Evolutionary conservation across 92 coral and sea anemone species (phyloP).

Genomic region (Parazoanthus atlanticus): DNA sequence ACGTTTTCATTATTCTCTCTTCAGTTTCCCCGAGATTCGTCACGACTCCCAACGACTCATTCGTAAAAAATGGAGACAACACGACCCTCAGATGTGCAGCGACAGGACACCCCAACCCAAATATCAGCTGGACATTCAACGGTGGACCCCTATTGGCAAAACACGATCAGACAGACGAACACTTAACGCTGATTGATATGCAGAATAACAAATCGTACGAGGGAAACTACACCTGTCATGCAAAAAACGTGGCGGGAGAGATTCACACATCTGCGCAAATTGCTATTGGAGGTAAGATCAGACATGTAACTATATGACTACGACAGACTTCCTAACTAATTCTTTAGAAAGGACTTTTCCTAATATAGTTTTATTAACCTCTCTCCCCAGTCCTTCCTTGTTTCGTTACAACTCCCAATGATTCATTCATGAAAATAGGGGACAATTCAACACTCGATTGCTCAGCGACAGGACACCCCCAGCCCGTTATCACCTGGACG

Average conservation of each 20-base stretch:
- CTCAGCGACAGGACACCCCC: background rate
- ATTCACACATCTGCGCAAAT: no score
- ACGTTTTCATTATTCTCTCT: no score
- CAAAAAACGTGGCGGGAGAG: background rate
- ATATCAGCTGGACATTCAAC: background rate
- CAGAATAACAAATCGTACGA: background rate
- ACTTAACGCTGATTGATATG: background rate
- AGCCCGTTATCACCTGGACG: background rate
- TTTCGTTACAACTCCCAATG: no score
- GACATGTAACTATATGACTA: no score
- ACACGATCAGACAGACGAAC: background rate
- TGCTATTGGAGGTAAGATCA: no score
- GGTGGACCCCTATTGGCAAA: background rate
- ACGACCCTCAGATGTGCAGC: background rate
- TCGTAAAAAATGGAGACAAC: background rate
- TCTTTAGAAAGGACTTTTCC: no score
- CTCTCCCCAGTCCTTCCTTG: no score
- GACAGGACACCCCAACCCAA: background rate
- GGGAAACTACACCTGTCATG: constrained; percentile 2
- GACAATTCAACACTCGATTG: background rate
- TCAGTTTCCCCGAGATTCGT: background rate
- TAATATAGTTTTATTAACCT: no score
- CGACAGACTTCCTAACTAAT: no score
- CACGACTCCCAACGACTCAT: background rate
- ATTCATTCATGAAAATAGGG: no score